These are phyloP conservation scores for Nasonovia ribisnigri DNA, from an alignment of 2,888 invertebrate species.

Conservation along the genomic window DNA sequence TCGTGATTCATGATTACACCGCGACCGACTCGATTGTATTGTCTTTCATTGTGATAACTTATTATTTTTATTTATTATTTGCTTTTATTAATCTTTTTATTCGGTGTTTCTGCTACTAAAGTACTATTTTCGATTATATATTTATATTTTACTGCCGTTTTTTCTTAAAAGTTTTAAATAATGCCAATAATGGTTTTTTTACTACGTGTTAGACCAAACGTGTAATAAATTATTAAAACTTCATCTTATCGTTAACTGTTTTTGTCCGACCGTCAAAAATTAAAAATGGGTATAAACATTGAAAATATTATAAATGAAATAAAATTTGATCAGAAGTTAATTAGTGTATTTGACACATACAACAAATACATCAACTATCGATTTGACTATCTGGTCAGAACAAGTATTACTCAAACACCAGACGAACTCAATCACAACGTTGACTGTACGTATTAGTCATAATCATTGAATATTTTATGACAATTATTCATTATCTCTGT, in stretches of 20 bases:
- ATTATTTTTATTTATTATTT: neutral
- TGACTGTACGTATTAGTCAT: neutral
- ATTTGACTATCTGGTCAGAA: slow-evolving; percentile 45
- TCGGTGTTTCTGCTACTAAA: neutral
- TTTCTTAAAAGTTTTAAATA: neutral
- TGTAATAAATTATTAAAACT: neutral
- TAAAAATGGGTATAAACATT: slow-evolving; percentile 30
- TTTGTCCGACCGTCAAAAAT: neutral
- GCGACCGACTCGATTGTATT: neutral
- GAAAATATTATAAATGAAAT: slow-evolving; percentile 17
- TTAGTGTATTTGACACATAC: neutral
- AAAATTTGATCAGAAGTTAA: slow-evolving; percentile 28
- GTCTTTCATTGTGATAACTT: neutral
- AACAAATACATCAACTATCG: slow-evolving; percentile 44
- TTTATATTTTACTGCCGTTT: neutral
- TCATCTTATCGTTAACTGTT: neutral
- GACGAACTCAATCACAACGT: neutral
- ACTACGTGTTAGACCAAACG: neutral
- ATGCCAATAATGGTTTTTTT: too few species aligned
- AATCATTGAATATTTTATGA: neutral
- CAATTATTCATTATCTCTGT: neutral
- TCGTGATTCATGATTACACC: neutral
- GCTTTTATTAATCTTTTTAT: neutral
- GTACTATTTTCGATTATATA: neutral
- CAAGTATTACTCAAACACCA: slow-evolving; percentile 29